Evolutionary conservation across 1,140 invertebrate genomes (phyloP), one percentile per base, ranked within the genome.

Genomic region (Euborellia annulipes): DNA sequence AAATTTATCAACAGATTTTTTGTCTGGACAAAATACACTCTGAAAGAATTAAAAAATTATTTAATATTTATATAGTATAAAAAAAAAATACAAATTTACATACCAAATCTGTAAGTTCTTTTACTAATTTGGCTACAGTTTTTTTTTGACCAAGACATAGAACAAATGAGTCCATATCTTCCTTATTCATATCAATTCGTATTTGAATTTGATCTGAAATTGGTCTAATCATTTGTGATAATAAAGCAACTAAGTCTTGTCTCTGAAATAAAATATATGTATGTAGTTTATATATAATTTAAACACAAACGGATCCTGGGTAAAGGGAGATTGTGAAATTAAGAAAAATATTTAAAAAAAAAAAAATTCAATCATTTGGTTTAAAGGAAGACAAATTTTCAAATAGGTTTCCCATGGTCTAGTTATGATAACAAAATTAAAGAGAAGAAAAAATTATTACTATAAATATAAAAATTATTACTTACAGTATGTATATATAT

Each of bases 21-120:
- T 83, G 61, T 97, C 92, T 32, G 86, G 81, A 67, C 88, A 93
- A 67, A 85, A 97, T 51, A 84, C 78, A 61, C 78, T 88, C 83
- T 87, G 61, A 17, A 58, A 53, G 53, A 50, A 42, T 42, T 37
- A 53, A 36, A 48, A 49, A 52, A 47, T 8, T 22, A 17, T 21
- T 9, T 2, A 6, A 2, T 45, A 14, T n/a, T 37, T 45, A 21
- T 9, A 38, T 14, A 3, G n/a, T 7, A 17, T 36, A 34, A 36
- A 44, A 46, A 32, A 49, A 48, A 22, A 45, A 58, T n/a, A 14
- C 2, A 48, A 11, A 9, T 6, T 13, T 32, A 61, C 73, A 71
- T 64, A 89, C 85, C 59, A 98, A 69, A 69, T 98, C 95, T 50
- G 82, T 78, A 73, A 92, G 87, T 53, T 98, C 94, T 68, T 95